A percentile compares a stretch with the other conserved stretches of the same genome.
These are phyloP conservation scores for Eudorcas thomsonii DNA, from an alignment of 2,113 vertebrate genomes.

Conservation along the genomic window DNA sequence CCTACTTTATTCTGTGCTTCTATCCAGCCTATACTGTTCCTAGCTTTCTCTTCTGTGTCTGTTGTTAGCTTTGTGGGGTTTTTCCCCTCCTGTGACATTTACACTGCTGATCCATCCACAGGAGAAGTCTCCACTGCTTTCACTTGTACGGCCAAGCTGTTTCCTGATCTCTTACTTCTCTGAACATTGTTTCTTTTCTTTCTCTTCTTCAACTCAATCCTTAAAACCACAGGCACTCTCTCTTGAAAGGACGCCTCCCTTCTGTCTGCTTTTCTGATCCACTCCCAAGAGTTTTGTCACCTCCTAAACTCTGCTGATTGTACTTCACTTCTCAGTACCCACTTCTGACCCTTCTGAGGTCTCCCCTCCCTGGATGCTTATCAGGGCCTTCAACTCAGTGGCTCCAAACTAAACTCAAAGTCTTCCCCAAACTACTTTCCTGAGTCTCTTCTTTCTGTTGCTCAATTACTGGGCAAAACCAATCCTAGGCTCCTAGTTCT, in stretches of 20 bases:
- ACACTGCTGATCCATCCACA: accelerated
- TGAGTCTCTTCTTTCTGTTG: background rate
- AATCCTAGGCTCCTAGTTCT: background rate
- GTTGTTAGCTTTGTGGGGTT: too few relatives aligned
- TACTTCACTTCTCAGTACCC: background rate
- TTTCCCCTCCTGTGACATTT: background rate
- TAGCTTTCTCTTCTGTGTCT: background rate
- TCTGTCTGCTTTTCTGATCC: background rate
- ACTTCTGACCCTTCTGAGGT: background rate
- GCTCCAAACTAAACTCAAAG: background rate
- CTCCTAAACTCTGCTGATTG: background rate
- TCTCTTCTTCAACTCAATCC: background rate
- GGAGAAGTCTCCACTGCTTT: accelerated
- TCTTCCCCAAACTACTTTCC: background rate
- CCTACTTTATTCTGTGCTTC: background rate
- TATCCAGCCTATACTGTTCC: background rate
- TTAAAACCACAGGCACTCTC: accelerated
- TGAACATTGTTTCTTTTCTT: background rate
- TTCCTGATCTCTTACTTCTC: background rate
- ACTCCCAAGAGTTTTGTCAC: accelerated
- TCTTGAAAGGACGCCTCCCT: background rate
- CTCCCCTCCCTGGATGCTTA: background rate
- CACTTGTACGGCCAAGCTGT: accelerated
- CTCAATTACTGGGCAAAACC: background rate
- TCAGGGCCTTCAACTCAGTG: background rate